Percentiles rank a stretch among this genome's conserved stretches.
These are phyloP conservation scores for Capromys pilorides DNA, from an alignment of 2,797 vertebrate genomes.

Conservation along the genomic window DNA sequence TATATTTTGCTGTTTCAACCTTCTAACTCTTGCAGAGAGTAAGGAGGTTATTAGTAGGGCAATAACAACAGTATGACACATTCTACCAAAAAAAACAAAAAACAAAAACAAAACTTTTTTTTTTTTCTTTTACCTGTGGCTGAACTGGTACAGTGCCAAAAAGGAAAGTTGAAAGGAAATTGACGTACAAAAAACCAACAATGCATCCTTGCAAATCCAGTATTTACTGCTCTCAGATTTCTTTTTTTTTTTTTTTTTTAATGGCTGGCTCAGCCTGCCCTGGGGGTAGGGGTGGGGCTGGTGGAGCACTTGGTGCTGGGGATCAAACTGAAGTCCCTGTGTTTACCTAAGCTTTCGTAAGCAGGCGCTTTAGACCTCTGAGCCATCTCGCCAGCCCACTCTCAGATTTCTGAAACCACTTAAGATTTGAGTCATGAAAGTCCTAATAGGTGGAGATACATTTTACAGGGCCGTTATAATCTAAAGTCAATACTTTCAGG, in stretches of 20 bases:
- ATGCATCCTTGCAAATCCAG: conserved; percentile 46
- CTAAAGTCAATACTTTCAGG: conserved; percentile 45
- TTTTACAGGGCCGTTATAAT: neutral
- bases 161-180: conserved; percentile 34
- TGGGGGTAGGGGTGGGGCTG: too few relatives aligned
- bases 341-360: too few relatives aligned
- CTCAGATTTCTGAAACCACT: conserved; percentile 17
- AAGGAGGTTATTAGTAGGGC: conserved; percentile 27
- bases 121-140: neutral
- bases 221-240: conserved; percentile 43
- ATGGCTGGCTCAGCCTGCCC: too few relatives aligned
- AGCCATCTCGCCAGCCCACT: too few relatives aligned
- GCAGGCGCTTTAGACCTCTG: too few relatives aligned
- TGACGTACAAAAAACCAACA: conserved; percentile 45
- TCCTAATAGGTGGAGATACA: neutral
- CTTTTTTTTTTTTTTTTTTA: neutral
- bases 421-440: conserved; percentile 43
- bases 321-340: too few relatives aligned
- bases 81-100: neutral
- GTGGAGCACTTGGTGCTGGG: too few relatives aligned
- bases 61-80: conserved; percentile 26
- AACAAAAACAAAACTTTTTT: too few relatives aligned
- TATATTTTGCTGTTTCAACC: neutral
- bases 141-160: conserved; percentile 46
- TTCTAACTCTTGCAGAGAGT: neutral